These are phyloP conservation scores for Cryptophagus acutangulus DNA, from an alignment of 2,888 invertebrate genomes.

Conservation along the genomic window DNA sequence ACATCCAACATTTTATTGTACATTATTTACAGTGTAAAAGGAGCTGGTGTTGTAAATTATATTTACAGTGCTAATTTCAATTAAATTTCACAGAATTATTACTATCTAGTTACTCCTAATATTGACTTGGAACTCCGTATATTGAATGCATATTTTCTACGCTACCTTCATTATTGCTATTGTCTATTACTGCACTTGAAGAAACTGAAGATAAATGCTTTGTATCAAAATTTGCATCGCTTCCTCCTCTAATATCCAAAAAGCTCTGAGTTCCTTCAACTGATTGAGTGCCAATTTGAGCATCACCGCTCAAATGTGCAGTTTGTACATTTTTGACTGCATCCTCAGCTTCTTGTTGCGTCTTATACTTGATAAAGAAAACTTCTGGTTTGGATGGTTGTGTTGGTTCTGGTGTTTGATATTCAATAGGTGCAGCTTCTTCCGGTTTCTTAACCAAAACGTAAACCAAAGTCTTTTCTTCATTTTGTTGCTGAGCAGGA, in stretches of 20 bases:
- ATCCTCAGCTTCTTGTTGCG: slow-evolving; percentile 54
- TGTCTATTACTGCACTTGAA: background rate
- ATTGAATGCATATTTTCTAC: too few species aligned
- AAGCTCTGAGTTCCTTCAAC: slow-evolving; percentile 9
- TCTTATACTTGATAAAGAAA: slow-evolving; percentile 82
- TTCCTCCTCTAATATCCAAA: slow-evolving; percentile 4
- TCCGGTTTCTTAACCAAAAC: slow-evolving; percentile 54
- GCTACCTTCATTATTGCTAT: too few species aligned
- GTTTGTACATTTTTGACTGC: slow-evolving; percentile 31
- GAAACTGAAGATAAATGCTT: background rate
- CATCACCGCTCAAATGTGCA: too few species aligned
- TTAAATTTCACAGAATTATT: too few species aligned
- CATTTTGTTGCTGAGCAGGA: slow-evolving; percentile 19
- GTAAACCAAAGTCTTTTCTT: slow-evolving; percentile 44
- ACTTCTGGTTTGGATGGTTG: slow-evolving; percentile 84
- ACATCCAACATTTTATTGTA: too few species aligned
- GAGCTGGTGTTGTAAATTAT: too few species aligned
- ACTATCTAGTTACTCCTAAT: too few species aligned
- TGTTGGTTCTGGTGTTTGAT: slow-evolving; percentile 71
- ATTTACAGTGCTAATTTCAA: too few species aligned
- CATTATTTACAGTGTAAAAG: too few species aligned
- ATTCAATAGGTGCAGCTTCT: slow-evolving; percentile 71
- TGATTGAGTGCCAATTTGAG: slow-evolving; percentile 5
- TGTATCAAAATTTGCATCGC: background rate
- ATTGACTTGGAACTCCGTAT: too few species aligned